Base-by-base conservation (phyloP, 2,797 vertebrate species). In the Myiotriccus ornatus region DNA sequence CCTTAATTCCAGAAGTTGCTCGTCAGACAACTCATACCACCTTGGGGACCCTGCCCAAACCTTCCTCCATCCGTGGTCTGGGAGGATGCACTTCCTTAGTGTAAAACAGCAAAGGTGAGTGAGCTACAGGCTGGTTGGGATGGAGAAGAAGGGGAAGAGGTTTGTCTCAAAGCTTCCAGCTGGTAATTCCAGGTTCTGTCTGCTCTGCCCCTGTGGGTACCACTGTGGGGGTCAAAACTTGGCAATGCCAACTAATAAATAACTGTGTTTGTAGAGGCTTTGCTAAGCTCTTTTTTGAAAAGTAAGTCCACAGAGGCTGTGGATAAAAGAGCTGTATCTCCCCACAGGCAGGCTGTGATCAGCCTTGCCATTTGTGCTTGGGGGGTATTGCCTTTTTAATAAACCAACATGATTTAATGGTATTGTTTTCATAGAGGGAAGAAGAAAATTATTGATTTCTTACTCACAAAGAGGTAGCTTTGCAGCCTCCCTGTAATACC, bases 391-490 rank as follows among this genome's bases (percentile, higher is more conserved):
- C 53, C 41, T 78, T 91, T 92, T 93, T 86, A 92, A 92, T 81
- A 89, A 92, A 84, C n/a, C 44, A 49, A 23, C 17, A 14, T 62
- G 64, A 91, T 91, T 94, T 95, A 91, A 86, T 57, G 43, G 53
- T 44, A 49, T 62, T 93, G 41, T 94, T 96, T 87, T 87, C 60
- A 75, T 56, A 68, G 21, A 75, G 25, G 39, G 55, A 60, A 88
- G 64, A 82, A 92, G 53, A 89, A 82, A 87, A 80, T 68, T 84
- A 95, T 92, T 47, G 87, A 94, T 93, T 85, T 53, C 70, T 91
- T n/a, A 28, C 57, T 68, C 41, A 68, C 15, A 19, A 39, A 87
- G 73, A 91, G 20, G 60, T 41, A 77, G 67, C 50, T 92, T 92
- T 91, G 35, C 75, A 87, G 84, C 34, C 49, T 92, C 52, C 52